Conservation (phyloP, 2,888 invertebrate genomes). For the Epirrhoe alternata region DNA sequence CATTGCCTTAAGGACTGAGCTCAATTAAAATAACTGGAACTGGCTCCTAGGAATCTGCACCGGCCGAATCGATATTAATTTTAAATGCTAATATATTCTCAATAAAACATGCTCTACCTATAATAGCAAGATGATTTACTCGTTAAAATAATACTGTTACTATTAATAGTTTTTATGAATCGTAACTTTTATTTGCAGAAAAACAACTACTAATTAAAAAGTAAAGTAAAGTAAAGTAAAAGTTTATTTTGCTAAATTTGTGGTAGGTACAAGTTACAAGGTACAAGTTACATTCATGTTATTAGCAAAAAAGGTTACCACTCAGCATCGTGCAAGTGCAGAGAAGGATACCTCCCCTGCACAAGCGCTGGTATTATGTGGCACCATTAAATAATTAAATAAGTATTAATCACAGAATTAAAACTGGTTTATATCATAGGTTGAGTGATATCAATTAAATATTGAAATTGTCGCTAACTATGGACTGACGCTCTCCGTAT, state of each 20-base stretch:
- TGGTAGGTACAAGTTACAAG: too few species aligned
- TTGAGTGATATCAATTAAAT: slow-evolving; percentile 5
- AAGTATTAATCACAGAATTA: slow-evolving; percentile 7
- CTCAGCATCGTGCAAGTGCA: too few species aligned
- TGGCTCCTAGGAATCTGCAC: slow-evolving; percentile 59
- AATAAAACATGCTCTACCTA: slow-evolving; percentile 48
- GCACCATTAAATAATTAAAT: neutral
- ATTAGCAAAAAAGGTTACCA: too few species aligned
- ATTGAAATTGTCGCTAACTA: slow-evolving; percentile 1
- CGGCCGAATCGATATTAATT: slow-evolving; percentile 50
- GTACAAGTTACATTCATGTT: too few species aligned
- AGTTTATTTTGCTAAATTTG: too few species aligned
- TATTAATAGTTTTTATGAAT: slow-evolving; percentile 14
- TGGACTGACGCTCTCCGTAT: slow-evolving; percentile 9
- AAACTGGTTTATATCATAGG: slow-evolving; percentile 15
- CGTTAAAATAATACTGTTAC: slow-evolving; percentile 19
- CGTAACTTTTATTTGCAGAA: slow-evolving; percentile 2
- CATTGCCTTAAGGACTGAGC: slow-evolving; percentile 51
- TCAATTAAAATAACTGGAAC: slow-evolving; percentile 66
- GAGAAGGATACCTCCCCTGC: too few species aligned
- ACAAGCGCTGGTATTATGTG: too few species aligned
- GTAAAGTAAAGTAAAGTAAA: too few species aligned
- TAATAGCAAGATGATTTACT: slow-evolving; percentile 36
- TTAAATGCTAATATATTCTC: slow-evolving; percentile 60
- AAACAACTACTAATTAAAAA: slow-evolving; percentile 1